Evolutionary conservation across 2,888 invertebrate species (phyloP), one percentile per base, ranked within the genome.

Genomic region (Willowsia nigromaculata): DNA sequence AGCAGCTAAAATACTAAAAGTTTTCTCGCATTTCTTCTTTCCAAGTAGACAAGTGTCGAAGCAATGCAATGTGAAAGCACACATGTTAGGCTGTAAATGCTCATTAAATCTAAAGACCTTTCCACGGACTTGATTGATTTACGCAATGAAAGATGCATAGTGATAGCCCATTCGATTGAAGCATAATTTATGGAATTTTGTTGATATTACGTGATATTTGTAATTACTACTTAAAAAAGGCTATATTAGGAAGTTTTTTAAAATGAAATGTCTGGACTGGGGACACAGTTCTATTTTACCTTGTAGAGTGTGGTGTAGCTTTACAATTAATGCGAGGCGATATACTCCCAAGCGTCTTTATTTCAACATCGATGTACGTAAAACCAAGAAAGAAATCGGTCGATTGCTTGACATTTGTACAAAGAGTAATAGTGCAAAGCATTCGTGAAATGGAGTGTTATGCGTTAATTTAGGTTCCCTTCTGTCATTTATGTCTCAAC

Each of bases 371-470:
- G 9, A 9, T 37, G 37, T 43, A 43, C 13, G 43, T 13, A 43
- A 43, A 43, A 3, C 11, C n/a, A n/a, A n/a, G n/a, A n/a, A n/a
- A 50, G 50, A 18, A n/a, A 50, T 18, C 25, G 18, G 11, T 4
- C 68, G 37, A 74, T 74, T 50, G 25, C n/a, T 27, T 74, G 74
- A 47, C 74, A 74, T 74, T 74, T 74, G 74, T 74, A 50, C 22
- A 74, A 47, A 27, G 47, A 47, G n/a, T 50, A 74, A 74, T 74
- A 74, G 50, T 50, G n/a, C 7, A 40, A 68, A 76, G 27, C 13
- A 11, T 18, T n/a, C 47, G 76, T n/a, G 30, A 53, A 53, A 9
- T 53, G 33, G 43, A 22, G 1, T n/a, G 33, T 78, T 78, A 78
- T 22, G 18, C n/a, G 53, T 27, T 47, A 74, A 80, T 56, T 80